phyloP scores from a whole-genome alignment of 2,113 vertebrate genomes.

The Daboia siamensis region DNA sequence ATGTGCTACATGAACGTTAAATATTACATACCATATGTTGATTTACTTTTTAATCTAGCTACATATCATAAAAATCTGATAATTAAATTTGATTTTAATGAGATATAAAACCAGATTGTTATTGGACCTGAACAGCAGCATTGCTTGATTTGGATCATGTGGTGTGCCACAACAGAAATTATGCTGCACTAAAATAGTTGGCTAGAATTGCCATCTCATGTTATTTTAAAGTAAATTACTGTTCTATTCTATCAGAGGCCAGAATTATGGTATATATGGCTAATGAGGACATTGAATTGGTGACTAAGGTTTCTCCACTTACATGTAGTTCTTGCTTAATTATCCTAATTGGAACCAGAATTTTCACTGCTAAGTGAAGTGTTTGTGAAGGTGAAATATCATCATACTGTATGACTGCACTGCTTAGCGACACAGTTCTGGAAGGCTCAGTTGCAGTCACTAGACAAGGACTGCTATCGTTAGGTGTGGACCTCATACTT shows the following conservation, averaged over 20 bases:
- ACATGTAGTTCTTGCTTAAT: not conserved
- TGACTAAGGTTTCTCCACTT: not conserved
- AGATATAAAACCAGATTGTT: not conserved
- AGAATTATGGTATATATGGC: not conserved
- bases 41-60: constrained; percentile 41
- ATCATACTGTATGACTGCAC: not conserved
- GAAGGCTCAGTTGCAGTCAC: not conserved
- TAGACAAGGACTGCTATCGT: not conserved
- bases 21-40: constrained; percentile 12
- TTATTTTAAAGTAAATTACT: not conserved
- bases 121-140: not conserved
- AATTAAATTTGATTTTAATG: not conserved
- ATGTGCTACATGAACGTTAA: constrained; percentile 16
- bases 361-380: not conserved
- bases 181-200: not conserved
- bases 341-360: not conserved
- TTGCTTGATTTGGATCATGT: not conserved
- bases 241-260: not conserved
- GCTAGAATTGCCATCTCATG: not conserved
- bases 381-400: not conserved
- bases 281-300: not conserved
- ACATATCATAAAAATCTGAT: not conserved
- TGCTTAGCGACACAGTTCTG: not conserved
- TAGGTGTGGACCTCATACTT: not conserved
- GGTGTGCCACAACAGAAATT: not conserved